Base-by-base conservation (phyloP, 2,797 vertebrate genomes). In the Pangasius sanitwongsei region DNA sequence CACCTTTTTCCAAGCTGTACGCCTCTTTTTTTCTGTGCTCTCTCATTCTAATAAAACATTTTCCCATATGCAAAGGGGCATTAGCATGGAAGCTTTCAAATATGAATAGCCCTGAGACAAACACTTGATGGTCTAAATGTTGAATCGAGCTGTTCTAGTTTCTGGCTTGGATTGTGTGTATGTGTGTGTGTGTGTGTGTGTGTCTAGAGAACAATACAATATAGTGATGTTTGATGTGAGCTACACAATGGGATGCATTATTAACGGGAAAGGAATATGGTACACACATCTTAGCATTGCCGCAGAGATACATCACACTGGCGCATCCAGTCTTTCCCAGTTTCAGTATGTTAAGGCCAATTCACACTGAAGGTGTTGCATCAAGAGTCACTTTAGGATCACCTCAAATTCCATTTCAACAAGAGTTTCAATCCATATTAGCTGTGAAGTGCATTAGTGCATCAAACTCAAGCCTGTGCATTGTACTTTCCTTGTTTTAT, bases 81-180 rank as follows among this genome's bases (percentile, higher is more conserved):
- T 63, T 41, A 88, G 25, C 53, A 50, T 16, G 55, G 48, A 48
- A 57, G 83, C 50, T n/a, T 83, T 83, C 23, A 37, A 6, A 61
- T 34, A 55, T 55, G 74, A 59, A 53, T 25, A 63, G 59, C 31
- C 69, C 48, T 23, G 77, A 34, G 77, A 80, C 77, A 34, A 61
- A 84, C 70, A 65, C 37, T 83, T 67, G 82, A 88, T n/a, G 41
- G 69, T 50, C 37, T 77, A 77, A 84, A 77, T 59, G 61, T 67
- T 55, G 18, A 77, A 57, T 25, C 13, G 55, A 78, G 61, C 72
- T 82, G 31, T 34, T 82, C 23, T 20, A 37, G 63, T 88, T 65
- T 28, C 50, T 63, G 34, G 23, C 4, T 84, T 16, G 55, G 12
- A 28, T 69, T 74, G 9, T 83, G n/a, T 75, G 82, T 53, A n/a